Evolutionary conservation across 2,113 vertebrate genomes (phyloP).

Genomic region (Formicarius rufipectus): DNA sequence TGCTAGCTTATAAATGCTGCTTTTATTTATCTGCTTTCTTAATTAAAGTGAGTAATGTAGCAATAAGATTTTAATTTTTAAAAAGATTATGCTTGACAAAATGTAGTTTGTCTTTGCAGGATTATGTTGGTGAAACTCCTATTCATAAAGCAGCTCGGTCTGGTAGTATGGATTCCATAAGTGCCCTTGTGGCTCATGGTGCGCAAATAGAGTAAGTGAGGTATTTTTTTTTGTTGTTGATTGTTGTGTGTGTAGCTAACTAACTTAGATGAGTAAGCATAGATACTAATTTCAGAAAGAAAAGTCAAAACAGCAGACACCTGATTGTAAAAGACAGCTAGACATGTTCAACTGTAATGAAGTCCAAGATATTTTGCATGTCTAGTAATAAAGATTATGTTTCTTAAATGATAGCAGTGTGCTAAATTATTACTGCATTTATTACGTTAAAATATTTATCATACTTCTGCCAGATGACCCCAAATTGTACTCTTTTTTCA

Average conservation of each 20-base stretch:
- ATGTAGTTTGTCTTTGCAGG: conserved; percentile 78
- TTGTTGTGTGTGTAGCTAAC: conserved; percentile 62
- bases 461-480: not conserved
- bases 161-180: conserved; percentile 93
- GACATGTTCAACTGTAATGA: conserved; percentile 7
- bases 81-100: conserved; percentile 54
- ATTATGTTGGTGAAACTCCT: conserved; percentile 93
- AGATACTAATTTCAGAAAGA: conserved; percentile 15
- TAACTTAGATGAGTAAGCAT: conserved; percentile 47
- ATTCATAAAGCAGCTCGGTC: conserved; percentile 95
- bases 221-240: conserved; percentile 61
- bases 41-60: not conserved
- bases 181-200: conserved; percentile 88
- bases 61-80: not conserved
- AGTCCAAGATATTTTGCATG: conserved; percentile 5
- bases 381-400: conserved; percentile 4
- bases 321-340: not conserved
- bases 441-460: not conserved
- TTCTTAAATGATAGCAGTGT: not conserved
- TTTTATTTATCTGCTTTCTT: not conserved
- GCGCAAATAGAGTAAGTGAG: conserved; percentile 91
- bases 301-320: not conserved
- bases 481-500: not conserved
- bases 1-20: not conserved
- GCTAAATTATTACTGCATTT: not conserved